A percentile compares a stretch with the other conserved stretches of the same genome.
Conservation (phyloP, 1,140 invertebrate species). For the Drosophila rufa region DNA sequence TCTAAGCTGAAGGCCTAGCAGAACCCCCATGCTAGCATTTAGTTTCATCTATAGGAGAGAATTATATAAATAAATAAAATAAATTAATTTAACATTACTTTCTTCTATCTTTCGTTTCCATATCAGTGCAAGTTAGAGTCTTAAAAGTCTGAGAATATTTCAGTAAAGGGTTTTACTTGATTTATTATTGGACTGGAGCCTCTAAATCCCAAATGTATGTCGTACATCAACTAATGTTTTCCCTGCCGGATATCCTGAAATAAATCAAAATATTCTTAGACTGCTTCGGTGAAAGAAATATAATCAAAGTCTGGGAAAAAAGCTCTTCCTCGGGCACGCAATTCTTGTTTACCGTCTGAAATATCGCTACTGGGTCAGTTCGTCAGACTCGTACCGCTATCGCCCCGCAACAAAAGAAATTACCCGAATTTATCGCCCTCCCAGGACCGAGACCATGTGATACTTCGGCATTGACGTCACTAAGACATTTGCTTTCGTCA, state of each 20-base stretch:
- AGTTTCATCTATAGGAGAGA: no score
- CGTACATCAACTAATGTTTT: background rate
- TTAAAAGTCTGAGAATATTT: background rate
- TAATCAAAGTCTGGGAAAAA: background rate
- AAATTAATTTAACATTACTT: no score
- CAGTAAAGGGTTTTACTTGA: background rate
- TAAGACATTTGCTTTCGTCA: conserved; percentile 45
- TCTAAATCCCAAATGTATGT: no score
- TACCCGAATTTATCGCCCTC: conserved; percentile 17
- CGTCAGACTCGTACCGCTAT: background rate
- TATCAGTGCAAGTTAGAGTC: background rate
- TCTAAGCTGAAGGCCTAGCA: no score
- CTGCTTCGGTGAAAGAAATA: background rate
- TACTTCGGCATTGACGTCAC: conserved; percentile 47
- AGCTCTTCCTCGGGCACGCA: background rate
- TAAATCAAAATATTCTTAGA: background rate
- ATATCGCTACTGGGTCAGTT: conserved; percentile 21
- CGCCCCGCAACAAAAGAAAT: conserved; percentile 3
- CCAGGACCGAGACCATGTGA: conserved; percentile 23
- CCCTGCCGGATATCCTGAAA: background rate
- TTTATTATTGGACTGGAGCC: background rate
- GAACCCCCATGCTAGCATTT: no score
- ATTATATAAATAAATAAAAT: no score
- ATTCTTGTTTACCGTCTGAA: conserved; percentile 3
- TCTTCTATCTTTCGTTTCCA: background rate